Base-by-base conservation (phyloP, 2,113 vertebrate genomes). In the Ictalurus furcatus region DNA sequence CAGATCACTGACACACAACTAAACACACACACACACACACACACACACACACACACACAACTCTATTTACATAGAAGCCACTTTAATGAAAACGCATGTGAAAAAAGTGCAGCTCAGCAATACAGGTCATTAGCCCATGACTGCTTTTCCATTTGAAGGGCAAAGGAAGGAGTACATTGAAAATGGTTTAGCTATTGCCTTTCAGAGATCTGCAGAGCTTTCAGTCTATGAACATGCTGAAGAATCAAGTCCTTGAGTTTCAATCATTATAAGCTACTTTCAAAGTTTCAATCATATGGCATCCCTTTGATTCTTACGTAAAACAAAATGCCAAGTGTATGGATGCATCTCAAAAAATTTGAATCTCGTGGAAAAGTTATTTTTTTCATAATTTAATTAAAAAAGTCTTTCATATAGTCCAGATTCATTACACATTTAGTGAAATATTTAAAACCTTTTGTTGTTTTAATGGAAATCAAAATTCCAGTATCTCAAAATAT, bases 21-120 rank as follows among this genome's bases (percentile, higher is more conserved):
- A 23, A 17, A 54, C 6, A 54, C 56, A 37, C 63, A 69, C 28
- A 54, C 11, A 17, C 56, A 67, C 65, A 67, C 65, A 67, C 52
- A 54, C 6, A 54, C 56, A 37, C 63, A 54, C 6, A 54, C 56
- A 37, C 63, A 74, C 69, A 86, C 19, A 58, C 17, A 23, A 59
- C 71, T 25, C 25, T 86, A 86, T 86, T 87, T 59, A 58, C 56
- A 76, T 59, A 63, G 56, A 59, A 61, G 48, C n/a, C 30, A 25
- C 16, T 85, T 34, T 85, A 61, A 61, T 44, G 17, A 78, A 76
- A 86, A 78, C 78, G 54, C 85, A 86, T n/a, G 34, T 12, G 85
- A 9, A n/a, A 78, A 86, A 37, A 44, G 37, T 78, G 21, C 52
- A 63, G 34, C 40, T 59, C 6, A 78, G 73, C 85, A 61, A 76